Conservation (phyloP, 2,797 vertebrate species). For the Australoheros facetus region DNA sequence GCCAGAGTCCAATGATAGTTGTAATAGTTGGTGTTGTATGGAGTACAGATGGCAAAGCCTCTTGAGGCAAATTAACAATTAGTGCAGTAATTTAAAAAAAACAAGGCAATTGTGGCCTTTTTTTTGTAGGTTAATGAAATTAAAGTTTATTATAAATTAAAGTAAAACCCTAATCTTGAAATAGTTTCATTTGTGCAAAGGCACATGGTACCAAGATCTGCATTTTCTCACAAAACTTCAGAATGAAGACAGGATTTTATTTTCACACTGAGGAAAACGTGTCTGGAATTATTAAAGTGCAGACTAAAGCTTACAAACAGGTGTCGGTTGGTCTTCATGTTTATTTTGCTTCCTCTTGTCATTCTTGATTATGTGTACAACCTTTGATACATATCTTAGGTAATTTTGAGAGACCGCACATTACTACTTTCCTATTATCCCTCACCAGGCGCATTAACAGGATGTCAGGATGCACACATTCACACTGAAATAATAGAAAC, state of each 20-base stretch:
- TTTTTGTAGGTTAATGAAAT: neutral
- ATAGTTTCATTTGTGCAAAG: neutral
- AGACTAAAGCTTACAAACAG: neutral
- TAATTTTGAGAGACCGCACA: neutral
- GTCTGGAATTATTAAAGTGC: neutral
- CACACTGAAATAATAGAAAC: neutral
- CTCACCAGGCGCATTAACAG: neutral
- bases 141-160: neutral
- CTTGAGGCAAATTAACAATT: slow-evolving; percentile 10
- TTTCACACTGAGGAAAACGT: neutral
- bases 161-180: neutral
- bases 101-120: neutral
- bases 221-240: neutral
- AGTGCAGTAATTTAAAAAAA: neutral
- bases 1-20: neutral
- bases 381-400: neutral
- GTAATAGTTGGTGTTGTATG: slow-evolving; percentile 4
- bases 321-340: no score
- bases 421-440: neutral
- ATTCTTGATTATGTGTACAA: neutral
- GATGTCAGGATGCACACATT: neutral
- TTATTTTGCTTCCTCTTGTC: neutral
- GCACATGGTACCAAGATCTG: neutral
- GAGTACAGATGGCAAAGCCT: neutral
- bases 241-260: neutral